Base-by-base conservation (phyloP, 2,888 invertebrate genomes). In the Amphipyra tragopoginis region DNA sequence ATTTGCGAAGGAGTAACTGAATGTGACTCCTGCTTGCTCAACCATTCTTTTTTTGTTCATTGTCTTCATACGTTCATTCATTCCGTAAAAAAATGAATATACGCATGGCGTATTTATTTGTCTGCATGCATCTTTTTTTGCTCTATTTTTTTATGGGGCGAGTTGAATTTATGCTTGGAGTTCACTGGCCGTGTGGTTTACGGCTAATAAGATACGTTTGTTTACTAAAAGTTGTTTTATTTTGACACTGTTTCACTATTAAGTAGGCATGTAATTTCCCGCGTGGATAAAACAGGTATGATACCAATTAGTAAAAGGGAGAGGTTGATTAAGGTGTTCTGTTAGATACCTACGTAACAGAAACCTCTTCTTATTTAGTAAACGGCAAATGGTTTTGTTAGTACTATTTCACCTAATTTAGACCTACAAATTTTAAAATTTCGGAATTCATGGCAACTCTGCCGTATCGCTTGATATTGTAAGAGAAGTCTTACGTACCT, bases 51-150 rank as follows among this genome's bases (percentile, higher is more conserved):
- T 64, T 71, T 60, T 53, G 33, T 57, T 58, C 65, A 70, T 69
- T 70, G 58, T 71, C 50, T 71, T 65, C 71, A 65, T 70, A 49
- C 69, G 65, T 65, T 65, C 71, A 70, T 70, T 71, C 69, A 71
- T 59, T 71, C 39, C 45, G 64, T 26, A 51, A 33, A 43, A n/a
- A 68, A 57, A 71, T 42, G 71, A 60, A 66, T 57, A 61, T 52
- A 39, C 53, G 59, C 29, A 56, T 49, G 65, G 58, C 21, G 54
- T 58, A 65, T 70, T 70, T 64, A 59, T 69, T 65, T 69, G 71
- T 65, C 40, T 42, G 51, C 65, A 13, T 65, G 58, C 58, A 52
- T 55, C 55, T 51, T 52, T 52, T 70, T 65, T 33, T 55, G 47
- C 48, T 52, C 48, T 59, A 21, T 52, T 52, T 34, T 64, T 56